A percentile compares a stretch with the other conserved stretches of the same genome.
These are phyloP conservation scores for Lasaia peninsularis DNA, from an alignment of 1,140 invertebrate species.

Conservation along the genomic window DNA sequence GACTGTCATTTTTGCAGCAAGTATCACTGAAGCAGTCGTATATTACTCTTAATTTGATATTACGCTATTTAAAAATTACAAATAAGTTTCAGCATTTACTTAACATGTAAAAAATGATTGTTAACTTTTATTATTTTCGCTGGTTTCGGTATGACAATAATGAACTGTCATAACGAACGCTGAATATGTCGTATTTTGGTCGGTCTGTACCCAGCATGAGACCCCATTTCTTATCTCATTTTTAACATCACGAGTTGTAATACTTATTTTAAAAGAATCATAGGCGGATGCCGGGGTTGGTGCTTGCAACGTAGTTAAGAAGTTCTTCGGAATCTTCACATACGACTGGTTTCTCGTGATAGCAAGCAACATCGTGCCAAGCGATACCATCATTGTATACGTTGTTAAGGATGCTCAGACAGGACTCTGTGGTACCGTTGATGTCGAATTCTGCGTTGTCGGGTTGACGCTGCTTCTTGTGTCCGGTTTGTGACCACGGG, in stretches of 20 bases:
- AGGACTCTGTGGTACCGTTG: constrained; percentile 92
- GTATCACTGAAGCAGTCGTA: too few species aligned
- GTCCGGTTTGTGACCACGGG: constrained; percentile 92
- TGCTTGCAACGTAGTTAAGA: constrained; percentile 88
- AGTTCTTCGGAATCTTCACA: constrained; percentile 93
- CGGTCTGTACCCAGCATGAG: not conserved
- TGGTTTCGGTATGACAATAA: too few species aligned
- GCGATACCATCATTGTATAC: constrained; percentile 94
- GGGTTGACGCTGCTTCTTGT: constrained; percentile 91
- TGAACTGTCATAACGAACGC: too few species aligned
- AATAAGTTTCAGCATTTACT: too few species aligned
- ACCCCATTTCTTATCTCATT: too few species aligned
- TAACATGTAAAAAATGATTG: too few species aligned
- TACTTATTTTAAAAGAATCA: constrained; percentile 49
- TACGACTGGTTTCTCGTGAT: constrained; percentile 93
- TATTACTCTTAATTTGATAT: too few species aligned
- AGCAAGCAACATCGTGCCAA: constrained; percentile 95
- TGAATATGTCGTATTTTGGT: not conserved
- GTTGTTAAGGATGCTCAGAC: constrained; percentile 91
- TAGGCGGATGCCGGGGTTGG: constrained; percentile 87
- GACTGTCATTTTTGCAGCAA: too few species aligned
- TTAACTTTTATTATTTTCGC: too few species aligned
- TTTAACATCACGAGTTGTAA: not conserved
- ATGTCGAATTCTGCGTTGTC: constrained; percentile 95
- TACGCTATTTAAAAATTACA: too few species aligned